Conservation (phyloP, 2,888 invertebrate species). For the Plebejus anna region DNA sequence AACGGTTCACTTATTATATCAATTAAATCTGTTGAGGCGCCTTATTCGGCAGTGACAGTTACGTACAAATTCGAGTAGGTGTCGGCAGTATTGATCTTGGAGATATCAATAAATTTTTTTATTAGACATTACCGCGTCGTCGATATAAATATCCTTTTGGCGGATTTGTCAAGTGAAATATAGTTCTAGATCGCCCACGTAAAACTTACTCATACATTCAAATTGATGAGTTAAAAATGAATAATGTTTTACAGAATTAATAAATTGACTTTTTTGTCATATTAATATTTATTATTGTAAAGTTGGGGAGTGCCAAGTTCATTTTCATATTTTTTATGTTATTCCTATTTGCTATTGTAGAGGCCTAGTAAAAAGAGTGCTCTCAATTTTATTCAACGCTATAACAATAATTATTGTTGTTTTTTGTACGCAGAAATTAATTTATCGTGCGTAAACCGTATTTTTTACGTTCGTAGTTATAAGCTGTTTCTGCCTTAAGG, state of each 20-base stretch:
- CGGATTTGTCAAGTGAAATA: conserved; percentile 10
- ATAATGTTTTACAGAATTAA: background rate
- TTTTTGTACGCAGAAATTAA: too few species aligned
- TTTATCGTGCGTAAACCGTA: too few species aligned
- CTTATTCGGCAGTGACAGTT: conserved; percentile 45
- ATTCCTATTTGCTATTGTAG: too few species aligned
- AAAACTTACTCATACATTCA: background rate
- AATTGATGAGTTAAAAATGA: background rate
- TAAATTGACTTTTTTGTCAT: conserved; percentile 29
- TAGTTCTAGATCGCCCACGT: background rate
- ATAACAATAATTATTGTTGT: too few species aligned
- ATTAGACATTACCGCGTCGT: background rate
- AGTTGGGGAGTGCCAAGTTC: background rate
- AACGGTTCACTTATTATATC: conserved; percentile 61
- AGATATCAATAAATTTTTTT: conserved; percentile 11
- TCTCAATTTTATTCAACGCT: too few species aligned
- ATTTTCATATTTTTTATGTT: background rate
- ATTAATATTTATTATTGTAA: background rate
- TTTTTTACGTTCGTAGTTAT: too few species aligned
- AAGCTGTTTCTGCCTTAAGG: too few species aligned
- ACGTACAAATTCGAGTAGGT: conserved; percentile 44
- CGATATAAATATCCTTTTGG: conserved; percentile 14
- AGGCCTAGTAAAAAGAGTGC: too few species aligned
- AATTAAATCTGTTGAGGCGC: conserved; percentile 67
- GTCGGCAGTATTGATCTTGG: conserved; percentile 40